Base-by-base conservation (phyloP, 2,888 invertebrate species). In the Cephus runcator region DNA sequence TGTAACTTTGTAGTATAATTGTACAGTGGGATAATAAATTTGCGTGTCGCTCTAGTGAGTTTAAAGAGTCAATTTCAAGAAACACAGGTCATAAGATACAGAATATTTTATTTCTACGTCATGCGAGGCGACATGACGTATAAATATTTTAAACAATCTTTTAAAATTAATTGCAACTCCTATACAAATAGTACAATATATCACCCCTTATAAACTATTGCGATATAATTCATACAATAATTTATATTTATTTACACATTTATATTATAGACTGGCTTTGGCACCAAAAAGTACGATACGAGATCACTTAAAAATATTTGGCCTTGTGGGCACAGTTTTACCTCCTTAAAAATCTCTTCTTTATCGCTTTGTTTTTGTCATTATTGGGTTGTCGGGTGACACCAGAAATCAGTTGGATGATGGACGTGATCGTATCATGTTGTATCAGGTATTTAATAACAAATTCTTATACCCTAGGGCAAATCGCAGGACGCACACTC, bases 101-200 rank as follows among this genome's bases (percentile, higher is more conserved):
- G 83, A 84, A 84, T 85, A 84, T 81, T 85, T 87, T 88, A 88
- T 88, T 88, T 84, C 80, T 83, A 86, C 86, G 87, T 83, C 86
- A 81, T 83, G 84, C 81, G 85, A 87, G 85, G 86, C 83, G 84
- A 78, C 86, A 86, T 80, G 84, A 85, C 86, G 87, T 81, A 86
- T 81, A 84, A 88, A 86, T 87, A 87, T 86, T 83, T 84, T 85
- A 86, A 87, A 86, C 86, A 87, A 84, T 86, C 80, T 84, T 86
- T 88, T 88, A 88, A 87, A 88, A 87, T 87, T 85, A 88, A 83
- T 87, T 85, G 85, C 87, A 87, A 87, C 85, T 86, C 83, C 89
- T 89, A 89, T 89, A 88, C 88, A 88, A 88, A 88, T 87, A 88
- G 87, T 88, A 88, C 87, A 89, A 84, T 88, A 84, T 88, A 77